Base-by-base conservation (phyloP, 2,797 vertebrate genomes). In the Gephyroberyx darwinii region DNA sequence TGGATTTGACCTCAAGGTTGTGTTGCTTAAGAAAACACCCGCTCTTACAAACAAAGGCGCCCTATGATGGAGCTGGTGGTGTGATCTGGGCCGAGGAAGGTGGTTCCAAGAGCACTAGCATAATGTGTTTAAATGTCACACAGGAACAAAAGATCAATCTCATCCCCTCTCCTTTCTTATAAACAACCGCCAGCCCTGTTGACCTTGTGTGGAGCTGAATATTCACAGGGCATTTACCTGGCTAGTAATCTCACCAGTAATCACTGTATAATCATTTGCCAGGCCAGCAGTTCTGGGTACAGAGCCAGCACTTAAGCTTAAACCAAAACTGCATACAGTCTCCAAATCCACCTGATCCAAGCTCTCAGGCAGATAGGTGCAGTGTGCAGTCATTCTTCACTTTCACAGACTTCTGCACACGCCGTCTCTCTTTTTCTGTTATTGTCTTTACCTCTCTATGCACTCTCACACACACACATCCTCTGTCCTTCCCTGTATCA, bases 21-120 rank as follows among this genome's bases (percentile, higher is more conserved):
- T 80, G 82, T 75, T 77, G 75, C 62, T 61, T 78, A 48, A 72
- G 65, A 65, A 88, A 88, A 79, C 54, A 59, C 54, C 45, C 6
- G 5, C 77, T 50, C 77, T 26, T 63, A 60, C 71, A 74, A 81
- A 85, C 76, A 75, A 59, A 56, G 54, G 64, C 26, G 50, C 59
- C 43, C 54, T 14, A 43, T 79, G 50, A 75, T 61, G 37, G 43
- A 50, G 50, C 26, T 51, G 65, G 12, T 16, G 9, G 30, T 5
- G 50, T 62, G 33, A 19, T 57, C 30, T 17, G 54, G 1, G 4
- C 51, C 3, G 17, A 52, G 65, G 41, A 76, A 71, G 54, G 70
- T 65, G 79, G 73, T 63, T 77, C 53, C 31, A 64, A 73, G 65
- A 72, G 71, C 47, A 30, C 47, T 17, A 4, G 37, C 50, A 58